These are phyloP conservation scores for Rhizoglyphus robini DNA, from an alignment of 1,140 invertebrate species.

Conservation along the genomic window DNA sequence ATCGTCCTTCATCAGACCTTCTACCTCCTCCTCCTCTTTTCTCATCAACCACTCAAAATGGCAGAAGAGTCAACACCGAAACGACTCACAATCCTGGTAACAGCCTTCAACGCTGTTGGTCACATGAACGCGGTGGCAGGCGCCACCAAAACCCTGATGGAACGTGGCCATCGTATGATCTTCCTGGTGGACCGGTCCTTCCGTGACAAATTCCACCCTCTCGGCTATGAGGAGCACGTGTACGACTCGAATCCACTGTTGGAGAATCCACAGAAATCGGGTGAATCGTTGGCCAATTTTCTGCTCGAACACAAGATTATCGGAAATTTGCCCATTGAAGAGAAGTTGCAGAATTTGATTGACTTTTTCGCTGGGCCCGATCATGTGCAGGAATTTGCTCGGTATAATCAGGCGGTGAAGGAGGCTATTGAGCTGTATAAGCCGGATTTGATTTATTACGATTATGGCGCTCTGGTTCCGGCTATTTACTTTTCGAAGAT, in stretches of 20 bases:
- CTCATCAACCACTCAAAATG: no score
- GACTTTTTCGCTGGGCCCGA: not conserved
- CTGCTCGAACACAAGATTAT: not conserved
- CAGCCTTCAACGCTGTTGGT: not conserved
- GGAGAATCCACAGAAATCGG: not conserved
- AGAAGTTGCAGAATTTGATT: not conserved
- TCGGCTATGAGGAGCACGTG: not conserved
- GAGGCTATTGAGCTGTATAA: not conserved
- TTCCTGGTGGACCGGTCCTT: not conserved
- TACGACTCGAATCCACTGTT: not conserved
- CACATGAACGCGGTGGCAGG: not conserved
- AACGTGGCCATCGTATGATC: not conserved
- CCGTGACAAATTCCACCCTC: not conserved
- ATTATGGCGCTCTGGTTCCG: slow-evolving; percentile 5
- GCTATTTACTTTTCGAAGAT: not conserved
- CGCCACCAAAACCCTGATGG: not conserved
- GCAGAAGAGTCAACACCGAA: no score
- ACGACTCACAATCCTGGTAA: not conserved
- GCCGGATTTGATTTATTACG: not conserved
- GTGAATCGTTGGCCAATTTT: not conserved
- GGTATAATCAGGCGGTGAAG: not conserved
- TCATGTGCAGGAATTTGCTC: not conserved
- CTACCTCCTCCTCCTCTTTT: no score
- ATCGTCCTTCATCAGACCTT: no score
- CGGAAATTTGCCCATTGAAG: not conserved